Evolutionary conservation across 1,140 invertebrate genomes (phyloP), one percentile per base, ranked within the genome.

Genomic region (Hycleus phaleratus): DNA sequence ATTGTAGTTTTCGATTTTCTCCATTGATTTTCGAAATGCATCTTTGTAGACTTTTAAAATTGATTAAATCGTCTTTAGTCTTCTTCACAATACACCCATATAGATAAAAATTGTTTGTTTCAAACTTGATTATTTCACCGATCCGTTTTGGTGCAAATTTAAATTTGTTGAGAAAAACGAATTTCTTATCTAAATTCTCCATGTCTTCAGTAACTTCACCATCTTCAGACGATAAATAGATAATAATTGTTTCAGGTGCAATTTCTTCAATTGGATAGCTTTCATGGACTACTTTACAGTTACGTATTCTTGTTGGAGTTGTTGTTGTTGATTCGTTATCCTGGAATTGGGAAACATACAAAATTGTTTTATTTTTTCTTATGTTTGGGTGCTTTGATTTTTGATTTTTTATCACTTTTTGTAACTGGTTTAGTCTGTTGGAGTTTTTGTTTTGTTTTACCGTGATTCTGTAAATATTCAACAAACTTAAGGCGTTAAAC

Each of bases 191-290:
- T 46, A 72, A 56, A 26, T 44, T 18, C 25, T 39, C 10, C 50
- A 72, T 68, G 32, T 61, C 67, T 10, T 64, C 55, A 18, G 69
- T 61, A 12, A 59, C 26, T 38, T 58, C 8, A 24, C 60, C 66
- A 46, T 64, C 58, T 59, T 58, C 55, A 2, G 61, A 56, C 3
- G 66, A 52, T 12, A 72, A 65, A 60, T 71, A 72, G 10, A 72
- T 6, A 18, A 71, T 63, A 26, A 66, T 49, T 6, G 70, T 68
- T 6, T 48, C 51, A 8, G 5, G 0, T 10, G 61, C 65, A 38
- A 70, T 69, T 53, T 66, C 52, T 18, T 54, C 55, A n/a, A 70
- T 18, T 24, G 52, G 46, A 4, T 62, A 49, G 0, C 18, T 47
- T 39, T 46, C 50, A 46, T 61, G 25, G 18, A 58, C 57, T 7